Evolutionary conservation across 2,113 vertebrate genomes (phyloP), one percentile per base, ranked within the genome.

Genomic region (Lagopus leucura): DNA sequence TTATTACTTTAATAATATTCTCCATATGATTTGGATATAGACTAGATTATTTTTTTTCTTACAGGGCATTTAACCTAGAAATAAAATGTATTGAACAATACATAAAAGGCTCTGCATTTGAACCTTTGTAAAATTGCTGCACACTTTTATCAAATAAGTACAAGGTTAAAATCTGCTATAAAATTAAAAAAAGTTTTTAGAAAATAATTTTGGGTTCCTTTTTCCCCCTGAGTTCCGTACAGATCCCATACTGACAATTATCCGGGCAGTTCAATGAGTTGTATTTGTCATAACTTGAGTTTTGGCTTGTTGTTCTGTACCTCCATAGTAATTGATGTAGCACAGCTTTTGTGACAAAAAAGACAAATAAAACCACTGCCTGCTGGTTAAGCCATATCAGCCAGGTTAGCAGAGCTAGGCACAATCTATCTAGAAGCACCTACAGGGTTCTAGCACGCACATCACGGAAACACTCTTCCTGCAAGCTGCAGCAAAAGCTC

Each of bases 161-260:
- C 28, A 89, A 84, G 52, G 60, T 43, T 14, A 55, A 92, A 72
- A 42, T 4, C 4, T 54, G 5, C 11, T 63, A 43, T 17, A 82
- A 82, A 60, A 71, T n/a, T 2, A 21, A 20, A 71, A 77, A 5
- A 0, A 9, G 38, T 47, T 27, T 75, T 64, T 22, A 42, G 4
- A 64, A 72, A 83, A 45, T 14, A 3, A 25, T 71, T 67, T 66
- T 8, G 45, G 28, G 2, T 7, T 34, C 15, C 5, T 47, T 32
- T 67, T 5, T 1, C 3, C 2, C 3, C 5, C 3, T 11, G 3
- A 5, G 2, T 11, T 21, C 2, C 36, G 6, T 14, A 38, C 18
- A 32, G 17, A 57, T 25, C 47, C 54, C 9, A 47, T 40, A 86
- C n/a, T 2, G 8, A 43, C 11, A 73, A 48, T 19, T 76, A 3